Conservation (phyloP, 2,113 vertebrate genomes). For the Chiloscyllium plagiosum region DNA sequence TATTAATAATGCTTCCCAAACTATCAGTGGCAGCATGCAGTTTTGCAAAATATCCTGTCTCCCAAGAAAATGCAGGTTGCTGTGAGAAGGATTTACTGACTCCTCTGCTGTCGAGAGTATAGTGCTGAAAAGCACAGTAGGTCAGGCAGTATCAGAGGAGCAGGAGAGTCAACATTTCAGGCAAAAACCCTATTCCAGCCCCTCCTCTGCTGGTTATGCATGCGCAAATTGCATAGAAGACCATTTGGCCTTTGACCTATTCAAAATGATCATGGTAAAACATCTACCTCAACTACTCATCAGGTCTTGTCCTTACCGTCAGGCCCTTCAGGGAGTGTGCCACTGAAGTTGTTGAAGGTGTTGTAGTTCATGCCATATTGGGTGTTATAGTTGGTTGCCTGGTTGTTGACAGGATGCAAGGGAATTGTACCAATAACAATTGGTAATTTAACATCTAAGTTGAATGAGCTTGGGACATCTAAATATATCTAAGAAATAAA, state of each 20-base stretch:
- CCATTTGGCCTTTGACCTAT: not conserved
- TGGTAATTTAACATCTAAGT: slow-evolving; percentile 89
- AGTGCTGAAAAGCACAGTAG: too few relatives aligned
- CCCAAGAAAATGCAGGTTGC: not conserved
- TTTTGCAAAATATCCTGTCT: not conserved
- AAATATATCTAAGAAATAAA: slow-evolving; percentile 74
- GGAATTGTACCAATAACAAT: slow-evolving; percentile 97
- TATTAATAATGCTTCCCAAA: not conserved
- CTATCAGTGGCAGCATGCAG: not conserved
- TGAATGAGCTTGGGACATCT: slow-evolving; percentile 93
- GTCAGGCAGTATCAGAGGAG: too few relatives aligned
- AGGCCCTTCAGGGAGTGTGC: slow-evolving; percentile 84
- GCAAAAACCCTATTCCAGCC: too few relatives aligned
- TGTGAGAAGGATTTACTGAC: not conserved
- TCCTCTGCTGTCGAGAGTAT: not conserved
- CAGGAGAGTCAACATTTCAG: too few relatives aligned
- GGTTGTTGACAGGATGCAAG: slow-evolving; percentile 84
- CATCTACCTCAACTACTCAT: not conserved
- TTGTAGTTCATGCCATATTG: slow-evolving; percentile 89
- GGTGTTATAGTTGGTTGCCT: slow-evolving; percentile 92
- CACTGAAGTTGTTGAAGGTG: slow-evolving; percentile 91
- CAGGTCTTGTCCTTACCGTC: slow-evolving; percentile 68
- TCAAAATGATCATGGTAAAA: not conserved
- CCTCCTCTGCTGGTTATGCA: not conserved
- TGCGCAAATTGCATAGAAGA: not conserved